Evolutionary conservation across 30 jellyfish, hydroid and myxozoan species (phyloP), one percentile per base, ranked within the genome.

Genomic region (Hydra vulgaris): DNA sequence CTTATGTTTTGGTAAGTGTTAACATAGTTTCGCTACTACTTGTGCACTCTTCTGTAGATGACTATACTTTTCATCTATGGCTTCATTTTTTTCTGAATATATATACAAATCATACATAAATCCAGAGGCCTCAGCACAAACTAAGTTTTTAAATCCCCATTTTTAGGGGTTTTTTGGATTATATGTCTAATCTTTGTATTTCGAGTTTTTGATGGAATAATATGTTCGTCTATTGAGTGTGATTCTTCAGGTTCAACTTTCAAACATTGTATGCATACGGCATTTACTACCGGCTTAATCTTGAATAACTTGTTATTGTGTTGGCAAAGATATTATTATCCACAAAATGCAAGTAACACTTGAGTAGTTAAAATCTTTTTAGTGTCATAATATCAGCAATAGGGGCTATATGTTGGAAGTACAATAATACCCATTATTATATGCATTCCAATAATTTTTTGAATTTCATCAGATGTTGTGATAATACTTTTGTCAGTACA

Each of bases 61-160:
- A 53, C 79, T 70, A 79, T 70, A 81, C 7, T 73, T 4, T 76
- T 4, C 7, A 8, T 12, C 8, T 53, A 5, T 3, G 8, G 22
- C 15, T 1, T 4, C 3, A 1, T 53, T 89, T 72, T 79, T 84
- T 69, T 87, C 95, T 25, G 88, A 79, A 80, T 88, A 74, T 7
- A 88, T 19, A 77, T 77, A 83, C 72, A 88, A 88, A 74, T 82
- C 95, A 74, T 82, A 88, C 87, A 88, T 82, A n/a, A 83, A 71
- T 0, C 83, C 96, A 1, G 87, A 69, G 18, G 90, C 21, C n/a
- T 90, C 90, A 7, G 94, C 96, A 75, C 93, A 52, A 16, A 87
- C 96, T 17, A 82, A 83, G 67, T 75, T 87, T 76, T 81, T 80
- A 84, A 86, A 86, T 27, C 95, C 90, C 95, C 89, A 81, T 66